Conservation (phyloP, 2,888 invertebrate genomes). For the Epiblema foenella region DNA sequence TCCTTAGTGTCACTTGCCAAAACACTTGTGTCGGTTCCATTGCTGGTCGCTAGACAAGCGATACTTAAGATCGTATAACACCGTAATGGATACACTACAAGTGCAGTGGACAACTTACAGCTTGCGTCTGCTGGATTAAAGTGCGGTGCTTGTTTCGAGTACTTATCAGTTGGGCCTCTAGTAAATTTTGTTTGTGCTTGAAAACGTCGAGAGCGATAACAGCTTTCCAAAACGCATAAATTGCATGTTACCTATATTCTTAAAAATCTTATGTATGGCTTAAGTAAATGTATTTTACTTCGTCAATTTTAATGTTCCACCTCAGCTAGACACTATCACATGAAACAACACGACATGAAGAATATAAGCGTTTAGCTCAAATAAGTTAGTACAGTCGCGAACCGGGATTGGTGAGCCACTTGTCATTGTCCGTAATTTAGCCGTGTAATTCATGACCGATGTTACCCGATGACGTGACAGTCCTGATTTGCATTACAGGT, state of each 20-base stretch:
- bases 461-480: no score
- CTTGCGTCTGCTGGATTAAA: conserved; percentile 5
- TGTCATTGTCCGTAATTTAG: no score
- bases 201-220: conserved; percentile 11
- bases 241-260: not conserved
- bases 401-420: no score
- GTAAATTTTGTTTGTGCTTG: conserved; percentile 23
- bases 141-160: conserved; percentile 18
- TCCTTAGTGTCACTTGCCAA: conserved; percentile 22
- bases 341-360: no score
- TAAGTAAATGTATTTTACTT: not conserved
- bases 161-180: conserved; percentile 24
- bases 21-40: conserved; percentile 32
- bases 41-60: conserved; percentile 10
- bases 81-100: conserved; percentile 18
- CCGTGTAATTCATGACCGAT: no score
- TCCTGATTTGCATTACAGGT: no score
- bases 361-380: no score
- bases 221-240: conserved; percentile 18
- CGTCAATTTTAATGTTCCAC: not conserved
- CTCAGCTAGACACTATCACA: not conserved
- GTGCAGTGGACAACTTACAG: conserved; percentile 23
- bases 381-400: no score
- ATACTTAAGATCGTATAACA: conserved; percentile 2
- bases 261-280: no score